Evolutionary conservation across 2,797 vertebrate genomes (phyloP).

Genomic region (Emys orbicularis): DNA sequence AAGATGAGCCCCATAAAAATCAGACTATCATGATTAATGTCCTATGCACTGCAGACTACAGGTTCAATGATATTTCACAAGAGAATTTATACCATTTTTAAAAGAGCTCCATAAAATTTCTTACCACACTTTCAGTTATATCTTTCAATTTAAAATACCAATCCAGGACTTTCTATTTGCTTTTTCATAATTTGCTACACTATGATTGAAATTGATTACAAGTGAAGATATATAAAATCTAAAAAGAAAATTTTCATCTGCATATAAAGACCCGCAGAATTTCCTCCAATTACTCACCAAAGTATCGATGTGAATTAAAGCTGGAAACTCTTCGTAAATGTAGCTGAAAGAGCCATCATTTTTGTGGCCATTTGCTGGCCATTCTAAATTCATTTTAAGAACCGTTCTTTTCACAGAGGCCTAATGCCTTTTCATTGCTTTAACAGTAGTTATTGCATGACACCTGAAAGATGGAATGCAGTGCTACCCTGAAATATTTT

Average conservation of each 20-base stretch:
- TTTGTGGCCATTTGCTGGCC: background rate
- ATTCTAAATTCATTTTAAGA: background rate
- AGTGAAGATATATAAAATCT: background rate
- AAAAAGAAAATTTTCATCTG: background rate
- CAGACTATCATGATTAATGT: background rate
- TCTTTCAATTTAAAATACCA: background rate
- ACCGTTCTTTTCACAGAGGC: background rate
- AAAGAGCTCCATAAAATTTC: background rate
- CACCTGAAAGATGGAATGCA: slow-evolving; percentile 28
- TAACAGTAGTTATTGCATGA: background rate
- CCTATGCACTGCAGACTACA: background rate
- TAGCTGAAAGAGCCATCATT: background rate
- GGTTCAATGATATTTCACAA: background rate
- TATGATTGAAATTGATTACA: background rate
- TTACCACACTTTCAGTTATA: background rate
- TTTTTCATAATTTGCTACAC: background rate
- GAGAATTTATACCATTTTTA: background rate
- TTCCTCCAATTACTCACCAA: background rate
- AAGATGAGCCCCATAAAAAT: slow-evolving; percentile 6
- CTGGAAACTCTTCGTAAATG: slow-evolving; percentile 9
- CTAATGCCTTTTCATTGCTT: background rate
- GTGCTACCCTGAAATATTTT: background rate
- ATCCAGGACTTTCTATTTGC: background rate
- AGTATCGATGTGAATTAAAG: slow-evolving; percentile 9
- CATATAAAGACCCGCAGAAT: background rate